Base-by-base conservation (phyloP, 2,888 invertebrate species). In the Eilema depressum region DNA sequence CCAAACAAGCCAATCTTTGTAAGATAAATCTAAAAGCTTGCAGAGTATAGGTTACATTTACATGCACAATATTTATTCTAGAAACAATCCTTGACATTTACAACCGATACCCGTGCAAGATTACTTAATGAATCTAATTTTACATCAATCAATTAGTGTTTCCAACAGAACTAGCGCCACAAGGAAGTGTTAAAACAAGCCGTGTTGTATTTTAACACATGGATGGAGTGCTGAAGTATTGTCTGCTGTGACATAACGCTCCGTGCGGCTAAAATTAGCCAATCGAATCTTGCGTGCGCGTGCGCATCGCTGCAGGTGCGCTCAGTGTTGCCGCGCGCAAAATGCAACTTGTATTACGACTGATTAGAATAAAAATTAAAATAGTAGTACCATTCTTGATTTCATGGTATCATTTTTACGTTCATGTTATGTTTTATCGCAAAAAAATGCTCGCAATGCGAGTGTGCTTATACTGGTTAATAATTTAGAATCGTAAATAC, bases 291-390 rank as follows among this genome's bases (percentile, higher is more conserved):
- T 75, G 85, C 80, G 83, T 88, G 90, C 90, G 90, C 90, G 74
- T 75, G 91, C 92, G 93, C 93, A 92, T 92, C 92, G 85, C 72
- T 90, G 93, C 94, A 94, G 94, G 93, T 94, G 92, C 86, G 84
- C 68, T 71, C 76, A 53, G 88, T 90, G 91, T 90, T 92, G 91
- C 92, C 88, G 83, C 78, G 77, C 70, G 79, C 82, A 88, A 86
- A 86, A 87, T 84, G 77, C 82, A 86, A 85, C 89, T 86, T 74
- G 81, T 60, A 59, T 68, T 68, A 72, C 73, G 47, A 72, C 63
- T 37, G 60, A 66, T 25, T 60, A 10, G 23, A 41, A 41, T 41
- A 5, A 41, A 14, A n/a, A 33, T n/a, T 30, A 17, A 30, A 33
- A 67, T 63, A 20, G 7, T 47, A 17, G 7, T 47, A 2, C 5